A percentile compares a stretch with the other conserved stretches of the same genome.
phyloP scores from a whole-genome alignment of 2,113 vertebrate species.

The Orycteropus afer region DNA sequence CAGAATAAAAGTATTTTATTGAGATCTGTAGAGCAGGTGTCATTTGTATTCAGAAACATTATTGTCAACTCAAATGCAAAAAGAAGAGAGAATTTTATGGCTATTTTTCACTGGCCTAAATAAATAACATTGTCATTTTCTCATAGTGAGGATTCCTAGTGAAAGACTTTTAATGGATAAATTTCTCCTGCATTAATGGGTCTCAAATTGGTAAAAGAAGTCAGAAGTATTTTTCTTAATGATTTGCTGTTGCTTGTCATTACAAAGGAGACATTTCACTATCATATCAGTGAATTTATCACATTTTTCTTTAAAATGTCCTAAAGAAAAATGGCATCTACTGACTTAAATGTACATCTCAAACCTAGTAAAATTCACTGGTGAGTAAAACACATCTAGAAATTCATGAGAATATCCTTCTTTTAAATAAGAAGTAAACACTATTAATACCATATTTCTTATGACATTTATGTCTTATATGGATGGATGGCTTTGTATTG shows the following conservation, averaged over 20 bases:
- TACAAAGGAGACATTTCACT: neutral
- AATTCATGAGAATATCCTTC: neutral
- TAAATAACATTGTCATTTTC: slow-evolving; percentile 26
- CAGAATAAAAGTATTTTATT: neutral
- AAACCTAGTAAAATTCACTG: neutral
- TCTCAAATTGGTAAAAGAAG: neutral
- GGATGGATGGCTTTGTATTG: neutral
- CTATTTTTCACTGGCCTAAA: slow-evolving; percentile 10
- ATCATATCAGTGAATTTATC: neutral
- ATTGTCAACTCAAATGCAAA: neutral
- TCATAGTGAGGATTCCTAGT: neutral
- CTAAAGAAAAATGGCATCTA: neutral
- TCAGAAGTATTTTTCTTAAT: neutral
- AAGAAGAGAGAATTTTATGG: neutral
- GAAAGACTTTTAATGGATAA: neutral
- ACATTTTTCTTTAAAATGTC: neutral
- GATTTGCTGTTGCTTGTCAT: neutral
- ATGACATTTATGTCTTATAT: too few species aligned
- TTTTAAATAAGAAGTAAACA: neutral
- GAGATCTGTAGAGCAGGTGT: neutral
- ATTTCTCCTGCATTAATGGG: neutral
- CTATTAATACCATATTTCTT: accelerated
- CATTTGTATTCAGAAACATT: neutral
- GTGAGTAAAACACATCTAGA: neutral
- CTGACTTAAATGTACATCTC: neutral